These are phyloP conservation scores for Geopemphigus sp. DNA, from an alignment of 1,140 invertebrate genomes.

Conservation along the genomic window DNA sequence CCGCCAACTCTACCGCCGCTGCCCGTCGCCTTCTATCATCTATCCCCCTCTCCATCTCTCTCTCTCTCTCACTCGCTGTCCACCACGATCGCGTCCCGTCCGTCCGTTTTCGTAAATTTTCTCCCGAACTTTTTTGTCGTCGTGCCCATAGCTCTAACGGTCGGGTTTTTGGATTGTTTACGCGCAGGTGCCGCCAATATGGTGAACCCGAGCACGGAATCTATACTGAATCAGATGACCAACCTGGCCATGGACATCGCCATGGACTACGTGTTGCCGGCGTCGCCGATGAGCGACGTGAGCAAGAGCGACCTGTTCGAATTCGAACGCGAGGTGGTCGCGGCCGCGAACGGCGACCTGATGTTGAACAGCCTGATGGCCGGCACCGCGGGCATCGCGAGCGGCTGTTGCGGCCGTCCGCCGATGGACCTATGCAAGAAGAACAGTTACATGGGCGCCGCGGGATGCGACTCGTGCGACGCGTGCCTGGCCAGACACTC, in stretches of 20 bases:
- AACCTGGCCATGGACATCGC: conserved; percentile 47
- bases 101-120: no score
- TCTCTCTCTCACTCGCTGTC: no score
- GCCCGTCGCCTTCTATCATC: no score
- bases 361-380: neutral
- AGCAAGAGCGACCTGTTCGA: conserved; percentile 40
- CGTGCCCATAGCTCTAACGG: no score
- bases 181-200: conserved; percentile 41
- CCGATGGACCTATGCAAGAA: conserved; percentile 27
- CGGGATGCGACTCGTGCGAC: conserved; percentile 26
- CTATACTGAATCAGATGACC: conserved; percentile 40
- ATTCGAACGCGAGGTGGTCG: conserved; percentile 23
- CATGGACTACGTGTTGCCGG: conserved; percentile 41
- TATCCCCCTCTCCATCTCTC: neutral
- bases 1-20: no score
- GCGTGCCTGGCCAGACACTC: neutral
- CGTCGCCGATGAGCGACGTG: conserved; percentile 44
- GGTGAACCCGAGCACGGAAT: conserved; percentile 48
- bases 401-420: conserved; percentile 19
- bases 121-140: rapidly evolving
- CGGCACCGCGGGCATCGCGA: neutral
- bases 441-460: conserved; percentile 39
- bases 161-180: neutral
- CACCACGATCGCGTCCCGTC: no score
- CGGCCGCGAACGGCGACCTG: neutral